Evolutionary conservation across 1,140 invertebrate species (phyloP).

Genomic region (Holcopasites calliopsidis): DNA sequence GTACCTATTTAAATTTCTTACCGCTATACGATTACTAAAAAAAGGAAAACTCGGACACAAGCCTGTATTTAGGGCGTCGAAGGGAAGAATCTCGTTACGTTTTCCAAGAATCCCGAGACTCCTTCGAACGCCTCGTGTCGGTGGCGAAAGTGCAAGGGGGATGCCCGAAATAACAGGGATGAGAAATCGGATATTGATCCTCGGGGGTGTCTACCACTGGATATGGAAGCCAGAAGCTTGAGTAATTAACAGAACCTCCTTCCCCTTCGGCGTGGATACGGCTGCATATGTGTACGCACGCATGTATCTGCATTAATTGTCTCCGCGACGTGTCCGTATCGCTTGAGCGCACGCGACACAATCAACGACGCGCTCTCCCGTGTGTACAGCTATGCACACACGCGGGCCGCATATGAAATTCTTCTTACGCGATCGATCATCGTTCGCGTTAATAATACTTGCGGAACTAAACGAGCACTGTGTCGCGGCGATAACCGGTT

Average conservation of each 20-base stretch:
- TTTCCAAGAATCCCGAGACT: background rate
- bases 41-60: too few species aligned
- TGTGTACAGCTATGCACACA: background rate
- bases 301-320: constrained; percentile 39
- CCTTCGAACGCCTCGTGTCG: background rate
- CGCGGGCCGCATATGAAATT: constrained; percentile 1
- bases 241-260: constrained; percentile 44
- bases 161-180: constrained; percentile 16
- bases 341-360: constrained; percentile 3
- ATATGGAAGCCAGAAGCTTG: constrained; percentile 36
- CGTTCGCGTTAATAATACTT: background rate
- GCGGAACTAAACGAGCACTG: background rate
- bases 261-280: constrained; percentile 4
- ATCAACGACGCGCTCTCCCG: background rate
- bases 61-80: background rate
- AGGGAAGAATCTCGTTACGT: background rate
- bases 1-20: too few species aligned
- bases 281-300: too few species aligned
- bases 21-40: too few species aligned
- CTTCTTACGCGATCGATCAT: constrained; percentile 9
- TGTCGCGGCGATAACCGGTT: background rate
- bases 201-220: constrained; percentile 17
- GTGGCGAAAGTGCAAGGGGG: background rate
- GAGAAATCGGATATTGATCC: constrained; percentile 47
- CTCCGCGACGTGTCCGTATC: constrained; percentile 22